Evolutionary conservation across 2,113 vertebrate species (phyloP), one percentile per base, ranked within the genome.

Genomic region (Tragelaphus strepsiceros): DNA sequence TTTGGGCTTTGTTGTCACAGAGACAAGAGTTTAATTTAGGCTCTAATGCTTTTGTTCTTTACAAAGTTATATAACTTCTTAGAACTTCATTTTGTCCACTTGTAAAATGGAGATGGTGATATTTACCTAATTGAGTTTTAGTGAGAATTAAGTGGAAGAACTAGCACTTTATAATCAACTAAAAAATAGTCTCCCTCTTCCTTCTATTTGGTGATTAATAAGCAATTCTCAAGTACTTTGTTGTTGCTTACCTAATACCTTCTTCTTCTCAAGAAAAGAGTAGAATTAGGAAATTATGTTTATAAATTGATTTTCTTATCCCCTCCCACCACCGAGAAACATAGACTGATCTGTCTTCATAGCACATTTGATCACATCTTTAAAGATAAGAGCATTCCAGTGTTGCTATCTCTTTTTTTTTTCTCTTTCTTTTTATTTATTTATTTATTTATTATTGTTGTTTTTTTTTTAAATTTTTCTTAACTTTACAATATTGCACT

Each of bases 201-300:
- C 15, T 14, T 30, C 39, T 71, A 35, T 88, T 84, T 71, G 32
- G 22, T 80, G 67, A 88, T 35, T 19, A 89, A 28, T 84, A 78
- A 78, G 74, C 30, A 32, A 39, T 80, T 78, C 17, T 91, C 6
- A 4, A 28, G 8, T 64, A 26, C 17, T 49, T 93, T 19, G 67
- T 39, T 61, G 7, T 83, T 54, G 53, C 17, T 86, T 3, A 19
- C 12, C 24, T 96, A 15, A 32, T 80, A 74, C 49, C 0, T 9
- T 30, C 19, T 91, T 83, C 19, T 39, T 56, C 51, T 54, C 24
- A 83, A 83, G 51, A 83, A 83, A 83, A 35, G 53, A 56, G 21
- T 51, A 87, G 22, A 84, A 56, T 62, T 32, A 86, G 22, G 35
- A 87, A 97, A 78, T 16, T 77, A 56, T 91, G n/a, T 32, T 91